Conservation (phyloP, 2,797 vertebrate genomes). For the Bovichtus diacanthus region DNA sequence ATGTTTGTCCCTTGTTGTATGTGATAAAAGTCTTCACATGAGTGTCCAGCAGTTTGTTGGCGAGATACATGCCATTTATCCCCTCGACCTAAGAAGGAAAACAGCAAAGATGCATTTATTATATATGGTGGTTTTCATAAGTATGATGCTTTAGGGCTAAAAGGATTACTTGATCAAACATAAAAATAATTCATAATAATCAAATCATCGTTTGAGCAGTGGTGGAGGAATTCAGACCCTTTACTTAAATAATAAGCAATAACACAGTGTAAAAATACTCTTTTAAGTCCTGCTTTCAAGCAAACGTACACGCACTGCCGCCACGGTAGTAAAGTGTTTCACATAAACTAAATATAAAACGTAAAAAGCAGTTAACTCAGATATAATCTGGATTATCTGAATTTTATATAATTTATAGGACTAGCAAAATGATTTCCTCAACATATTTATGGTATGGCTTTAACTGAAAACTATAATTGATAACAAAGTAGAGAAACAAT, state of each 20-base stretch:
- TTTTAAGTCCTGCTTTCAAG: not conserved
- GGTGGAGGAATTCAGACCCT: not conserved
- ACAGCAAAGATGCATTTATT: slow-evolving; percentile 52
- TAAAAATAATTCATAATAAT: not conserved
- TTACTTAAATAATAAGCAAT: not conserved
- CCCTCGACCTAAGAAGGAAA: slow-evolving; percentile 92
- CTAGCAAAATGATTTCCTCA: too few species aligned
- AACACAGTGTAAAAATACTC: not conserved
- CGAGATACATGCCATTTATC: slow-evolving; percentile 95
- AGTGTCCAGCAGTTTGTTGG: slow-evolving; percentile 93
- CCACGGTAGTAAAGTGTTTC: too few species aligned
- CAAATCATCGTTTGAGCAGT: not conserved
- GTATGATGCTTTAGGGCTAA: not conserved
- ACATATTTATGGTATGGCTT: too few species aligned
- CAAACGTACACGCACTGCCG: too few species aligned
- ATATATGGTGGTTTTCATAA: not conserved
- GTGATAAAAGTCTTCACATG: slow-evolving; percentile 95
- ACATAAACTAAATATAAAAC: too few species aligned
- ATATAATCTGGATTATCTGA: too few species aligned
- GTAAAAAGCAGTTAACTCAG: too few species aligned
- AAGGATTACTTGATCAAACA: not conserved
- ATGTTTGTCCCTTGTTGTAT: slow-evolving; percentile 97
- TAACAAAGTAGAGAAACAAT: too few species aligned
- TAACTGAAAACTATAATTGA: too few species aligned
- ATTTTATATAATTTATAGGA: too few species aligned